Conservation (phyloP, 2,888 invertebrate genomes). For the Drosophila prostipennis region DNA sequence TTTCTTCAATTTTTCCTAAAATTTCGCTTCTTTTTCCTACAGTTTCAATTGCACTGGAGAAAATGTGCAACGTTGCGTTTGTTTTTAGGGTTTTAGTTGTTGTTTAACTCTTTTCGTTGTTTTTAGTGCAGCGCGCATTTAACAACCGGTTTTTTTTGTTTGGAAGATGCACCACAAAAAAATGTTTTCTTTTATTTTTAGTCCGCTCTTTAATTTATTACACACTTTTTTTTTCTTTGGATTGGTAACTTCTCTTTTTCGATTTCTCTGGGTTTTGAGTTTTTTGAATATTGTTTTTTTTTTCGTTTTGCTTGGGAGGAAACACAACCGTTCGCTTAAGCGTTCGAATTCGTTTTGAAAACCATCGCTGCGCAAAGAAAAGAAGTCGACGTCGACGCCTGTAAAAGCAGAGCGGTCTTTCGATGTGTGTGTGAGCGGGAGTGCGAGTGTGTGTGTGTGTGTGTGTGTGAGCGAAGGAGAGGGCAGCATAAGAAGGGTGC, state of each 20-base stretch:
- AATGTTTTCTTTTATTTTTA: slow-evolving; percentile 41
- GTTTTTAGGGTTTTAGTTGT: slow-evolving; percentile 33
- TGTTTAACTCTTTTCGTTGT: slow-evolving; percentile 25
- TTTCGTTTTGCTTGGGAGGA: slow-evolving; percentile 22
- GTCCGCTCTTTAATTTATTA: slow-evolving; percentile 46
- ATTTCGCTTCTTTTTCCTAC: slow-evolving; percentile 23
- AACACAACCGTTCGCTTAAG: slow-evolving; percentile 70
- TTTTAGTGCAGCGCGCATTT: slow-evolving; percentile 49
- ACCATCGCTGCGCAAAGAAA: slow-evolving; percentile 52
- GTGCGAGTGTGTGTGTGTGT: not conserved
- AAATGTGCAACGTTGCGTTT: slow-evolving; percentile 56
- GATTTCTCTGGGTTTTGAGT: slow-evolving; percentile 22
- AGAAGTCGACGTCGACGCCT: slow-evolving; percentile 51
- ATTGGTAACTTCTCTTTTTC: slow-evolving; percentile 30
- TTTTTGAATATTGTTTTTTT: slow-evolving; percentile 32
- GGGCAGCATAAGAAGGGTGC: slow-evolving; percentile 16
- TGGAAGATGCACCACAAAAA: slow-evolving; percentile 39
- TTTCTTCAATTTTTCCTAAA: slow-evolving; percentile 1
- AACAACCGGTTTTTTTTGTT: slow-evolving; percentile 62
- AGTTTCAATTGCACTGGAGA: slow-evolving; percentile 29
- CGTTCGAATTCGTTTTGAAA: slow-evolving; percentile 75
- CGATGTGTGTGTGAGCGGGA: slow-evolving; percentile 5
- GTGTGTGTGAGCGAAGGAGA: slow-evolving; percentile 7
- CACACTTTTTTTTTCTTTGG: slow-evolving; percentile 42
- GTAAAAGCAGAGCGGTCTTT: slow-evolving; percentile 30